Evolutionary conservation across 2,888 invertebrate genomes (phyloP).

Genomic region (Drosophila maculinotata): DNA sequence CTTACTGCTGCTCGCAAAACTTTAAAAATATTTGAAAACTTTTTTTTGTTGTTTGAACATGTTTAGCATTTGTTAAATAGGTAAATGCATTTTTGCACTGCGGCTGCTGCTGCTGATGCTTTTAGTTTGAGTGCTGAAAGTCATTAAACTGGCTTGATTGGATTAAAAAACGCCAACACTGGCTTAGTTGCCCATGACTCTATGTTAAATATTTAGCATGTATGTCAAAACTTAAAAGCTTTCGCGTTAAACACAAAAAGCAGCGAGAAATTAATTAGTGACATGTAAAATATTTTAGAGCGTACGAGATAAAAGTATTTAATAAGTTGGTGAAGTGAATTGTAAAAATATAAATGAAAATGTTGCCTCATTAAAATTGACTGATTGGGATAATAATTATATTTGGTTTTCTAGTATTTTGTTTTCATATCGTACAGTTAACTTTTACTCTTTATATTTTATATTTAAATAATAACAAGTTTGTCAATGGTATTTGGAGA

Average conservation of each 20-base stretch:
- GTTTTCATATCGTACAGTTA: too few species aligned
- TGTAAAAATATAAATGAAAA: too few species aligned
- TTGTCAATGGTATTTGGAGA: too few species aligned
- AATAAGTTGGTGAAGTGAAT: neutral
- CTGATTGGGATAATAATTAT: too few species aligned
- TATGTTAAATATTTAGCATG: neutral
- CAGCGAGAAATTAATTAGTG: neutral
- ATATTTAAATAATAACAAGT: too few species aligned
- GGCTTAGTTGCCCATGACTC: neutral
- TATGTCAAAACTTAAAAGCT: constrained; percentile 6
- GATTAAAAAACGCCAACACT: neutral
- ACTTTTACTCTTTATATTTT: too few species aligned
- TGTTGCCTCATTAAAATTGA: too few species aligned
- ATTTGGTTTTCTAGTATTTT: too few species aligned
- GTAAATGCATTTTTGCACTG: neutral
- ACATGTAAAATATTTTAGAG: neutral
- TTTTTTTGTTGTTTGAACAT: neutral
- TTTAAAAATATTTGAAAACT: neutral
- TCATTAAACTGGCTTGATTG: neutral
- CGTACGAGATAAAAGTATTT: neutral
- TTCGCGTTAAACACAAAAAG: neutral
- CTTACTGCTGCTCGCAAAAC: neutral
- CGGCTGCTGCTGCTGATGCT: neutral
- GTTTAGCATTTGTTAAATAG: neutral
- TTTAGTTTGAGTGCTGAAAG: constrained; percentile 7